Evolutionary conservation across 2,888 invertebrate species (phyloP).

Genomic region (Tubulanus polymorphus): DNA sequence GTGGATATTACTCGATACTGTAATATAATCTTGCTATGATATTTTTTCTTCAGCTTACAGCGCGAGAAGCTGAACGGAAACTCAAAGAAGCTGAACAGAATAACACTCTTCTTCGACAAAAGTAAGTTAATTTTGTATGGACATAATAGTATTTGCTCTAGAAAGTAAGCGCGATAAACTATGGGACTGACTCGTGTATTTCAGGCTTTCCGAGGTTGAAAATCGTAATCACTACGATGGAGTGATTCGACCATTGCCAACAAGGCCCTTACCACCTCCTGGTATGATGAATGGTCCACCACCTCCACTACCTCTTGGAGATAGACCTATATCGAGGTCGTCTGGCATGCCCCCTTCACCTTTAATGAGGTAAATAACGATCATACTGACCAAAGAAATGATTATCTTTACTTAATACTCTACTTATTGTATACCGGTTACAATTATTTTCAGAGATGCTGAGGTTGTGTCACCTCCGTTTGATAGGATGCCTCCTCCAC

Average conservation of each 20-base stretch:
- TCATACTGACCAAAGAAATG: too few species aligned
- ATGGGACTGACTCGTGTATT: background rate
- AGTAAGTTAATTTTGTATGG: conserved; percentile 31
- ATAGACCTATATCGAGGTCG: background rate
- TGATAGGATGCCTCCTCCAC: conserved; percentile 23
- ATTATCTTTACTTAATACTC: background rate
- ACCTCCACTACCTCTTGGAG: conserved; percentile 5
- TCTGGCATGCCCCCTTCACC: background rate
- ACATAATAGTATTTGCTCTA: background rate
- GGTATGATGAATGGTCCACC: conserved; percentile 20
- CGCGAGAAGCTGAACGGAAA: conserved; percentile 75
- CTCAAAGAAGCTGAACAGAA: conserved; percentile 76
- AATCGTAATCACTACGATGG: conserved; percentile 30
- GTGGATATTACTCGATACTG: background rate
- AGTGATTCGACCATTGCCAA: conserved; percentile 40
- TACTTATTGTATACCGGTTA: conserved; percentile 8
- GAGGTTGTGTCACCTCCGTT: conserved; percentile 24
- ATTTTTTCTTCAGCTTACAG: conserved; percentile 55
- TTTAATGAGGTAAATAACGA: too few species aligned
- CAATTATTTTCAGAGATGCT: conserved; percentile 23
- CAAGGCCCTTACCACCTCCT: conserved; percentile 37
- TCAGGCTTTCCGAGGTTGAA: conserved; percentile 40
- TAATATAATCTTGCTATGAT: background rate
- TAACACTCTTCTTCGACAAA: conserved; percentile 56
- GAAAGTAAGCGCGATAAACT: background rate